Conservation (phyloP, 2,797 vertebrate genomes). For the Podarcis siculus region DNA sequence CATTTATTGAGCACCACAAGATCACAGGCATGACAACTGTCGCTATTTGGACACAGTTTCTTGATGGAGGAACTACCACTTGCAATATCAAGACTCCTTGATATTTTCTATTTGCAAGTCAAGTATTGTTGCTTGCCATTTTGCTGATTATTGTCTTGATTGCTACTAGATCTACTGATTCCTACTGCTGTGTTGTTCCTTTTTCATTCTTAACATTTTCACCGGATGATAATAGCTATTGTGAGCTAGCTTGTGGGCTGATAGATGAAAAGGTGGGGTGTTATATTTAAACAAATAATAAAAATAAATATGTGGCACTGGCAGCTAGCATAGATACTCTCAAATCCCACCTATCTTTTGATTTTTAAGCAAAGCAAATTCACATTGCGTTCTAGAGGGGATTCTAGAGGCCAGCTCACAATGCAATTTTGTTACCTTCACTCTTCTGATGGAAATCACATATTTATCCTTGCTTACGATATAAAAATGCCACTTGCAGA, state of each 20-base stretch:
- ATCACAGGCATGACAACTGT: neutral
- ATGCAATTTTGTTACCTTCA: neutral
- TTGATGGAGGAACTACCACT: neutral
- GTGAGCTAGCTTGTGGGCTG: neutral
- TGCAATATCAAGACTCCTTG: neutral
- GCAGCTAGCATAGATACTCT: neutral
- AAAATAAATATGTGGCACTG: neutral
- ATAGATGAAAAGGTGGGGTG: neutral
- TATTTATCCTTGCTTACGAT: neutral
- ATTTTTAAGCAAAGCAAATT: neutral
- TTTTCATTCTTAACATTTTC: neutral
- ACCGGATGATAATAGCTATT: neutral
- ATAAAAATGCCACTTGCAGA: neutral
- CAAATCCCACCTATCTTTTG: neutral
- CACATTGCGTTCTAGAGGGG: neutral
- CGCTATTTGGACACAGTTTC: neutral
- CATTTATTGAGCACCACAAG: neutral
- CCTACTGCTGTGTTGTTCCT: neutral
- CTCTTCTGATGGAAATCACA: neutral
- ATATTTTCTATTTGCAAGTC: neutral
- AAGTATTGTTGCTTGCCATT: too few species aligned
- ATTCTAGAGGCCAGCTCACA: neutral
- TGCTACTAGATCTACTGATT: neutral
- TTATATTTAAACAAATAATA: neutral
- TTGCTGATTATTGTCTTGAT: neutral